Conservation (phyloP, 2,113 vertebrate genomes). For the Larimichthys polyactis region DNA sequence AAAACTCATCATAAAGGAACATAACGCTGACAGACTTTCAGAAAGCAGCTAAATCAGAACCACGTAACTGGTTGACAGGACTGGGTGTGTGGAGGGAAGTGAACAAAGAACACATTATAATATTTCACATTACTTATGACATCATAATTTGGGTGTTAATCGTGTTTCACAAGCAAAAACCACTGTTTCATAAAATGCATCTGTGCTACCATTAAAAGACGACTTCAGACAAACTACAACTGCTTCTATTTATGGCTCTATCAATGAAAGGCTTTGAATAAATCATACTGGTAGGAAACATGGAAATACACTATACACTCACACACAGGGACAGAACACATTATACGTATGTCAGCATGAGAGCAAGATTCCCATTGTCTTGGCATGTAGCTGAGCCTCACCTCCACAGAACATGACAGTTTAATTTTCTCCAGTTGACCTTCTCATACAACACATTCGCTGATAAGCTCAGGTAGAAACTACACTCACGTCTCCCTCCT, state of each 20-base stretch:
- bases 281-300: neutral
- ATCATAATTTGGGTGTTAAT: neutral
- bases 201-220: neutral
- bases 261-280: neutral
- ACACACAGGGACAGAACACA: neutral
- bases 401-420: slow-evolving; percentile 43
- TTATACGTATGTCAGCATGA: neutral
- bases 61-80: no score
- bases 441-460: slow-evolving; percentile 25
- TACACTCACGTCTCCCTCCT: neutral
- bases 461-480: slow-evolving; percentile 47
- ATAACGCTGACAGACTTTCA: no score
- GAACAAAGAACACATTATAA: no score
- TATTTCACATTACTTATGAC: no score
- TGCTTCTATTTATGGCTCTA: neutral
- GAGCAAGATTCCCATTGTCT: slow-evolving; percentile 11
- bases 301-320: neutral
- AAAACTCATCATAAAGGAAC: no score
- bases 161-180: neutral
- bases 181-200: neutral
- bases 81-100: no score
- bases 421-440: slow-evolving; percentile 60
- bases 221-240: neutral
- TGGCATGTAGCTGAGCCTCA: neutral
- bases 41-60: no score